phyloP scores from a whole-genome alignment of 2,797 vertebrate genomes.

The Protosalanx chinensis region DNA sequence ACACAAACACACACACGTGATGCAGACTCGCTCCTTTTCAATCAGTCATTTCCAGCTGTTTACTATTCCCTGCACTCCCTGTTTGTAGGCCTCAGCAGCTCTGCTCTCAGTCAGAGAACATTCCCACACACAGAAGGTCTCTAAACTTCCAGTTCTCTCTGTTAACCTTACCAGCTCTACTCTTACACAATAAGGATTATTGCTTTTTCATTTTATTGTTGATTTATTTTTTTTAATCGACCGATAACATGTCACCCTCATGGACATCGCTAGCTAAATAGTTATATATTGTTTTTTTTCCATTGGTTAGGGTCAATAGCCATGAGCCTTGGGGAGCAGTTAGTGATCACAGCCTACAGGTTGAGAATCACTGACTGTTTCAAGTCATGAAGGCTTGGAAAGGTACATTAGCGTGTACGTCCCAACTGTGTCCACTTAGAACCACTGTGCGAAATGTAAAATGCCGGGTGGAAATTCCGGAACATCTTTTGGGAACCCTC shows the following conservation, averaged over 20 bases:
- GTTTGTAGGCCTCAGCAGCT: neutral
- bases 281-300: too few species aligned
- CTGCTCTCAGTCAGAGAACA: neutral
- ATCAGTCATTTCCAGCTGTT: constrained; percentile 15
- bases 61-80: constrained; percentile 13
- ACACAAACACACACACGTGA: neutral
- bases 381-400: constrained; percentile 35
- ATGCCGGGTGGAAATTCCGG: constrained; percentile 10
- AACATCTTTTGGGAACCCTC: neutral
- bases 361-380: neutral
- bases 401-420: neutral
- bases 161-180: too few species aligned
- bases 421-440: constrained; percentile 2
- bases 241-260: too few species aligned
- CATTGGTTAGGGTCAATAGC: too few species aligned
- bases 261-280: too few species aligned
- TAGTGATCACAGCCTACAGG: too few species aligned
- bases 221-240: too few species aligned
- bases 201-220: too few species aligned
- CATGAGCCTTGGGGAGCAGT: too few species aligned
- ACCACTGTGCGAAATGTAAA: constrained; percentile 14
- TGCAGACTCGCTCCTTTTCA: neutral
- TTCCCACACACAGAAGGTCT: constrained; percentile 11
- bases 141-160: neutral
- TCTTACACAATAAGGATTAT: too few species aligned